These are phyloP conservation scores for Mythimna albipuncta DNA, from an alignment of 2,888 invertebrate species.

Conservation along the genomic window DNA sequence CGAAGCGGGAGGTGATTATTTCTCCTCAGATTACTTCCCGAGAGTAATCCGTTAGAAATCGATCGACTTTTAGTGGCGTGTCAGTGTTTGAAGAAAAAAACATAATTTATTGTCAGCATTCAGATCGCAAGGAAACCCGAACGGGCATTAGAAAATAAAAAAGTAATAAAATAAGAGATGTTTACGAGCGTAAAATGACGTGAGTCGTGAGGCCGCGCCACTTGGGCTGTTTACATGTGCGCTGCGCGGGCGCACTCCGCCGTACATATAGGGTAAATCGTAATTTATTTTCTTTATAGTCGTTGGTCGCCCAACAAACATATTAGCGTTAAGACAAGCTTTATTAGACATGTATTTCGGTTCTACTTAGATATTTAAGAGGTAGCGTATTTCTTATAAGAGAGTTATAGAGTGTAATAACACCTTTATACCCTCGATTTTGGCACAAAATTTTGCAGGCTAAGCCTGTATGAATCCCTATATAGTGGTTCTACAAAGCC, in stretches of 20 bases:
- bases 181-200: slow-evolving; percentile 90
- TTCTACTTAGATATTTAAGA: no score
- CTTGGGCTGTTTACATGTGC: slow-evolving; percentile 82
- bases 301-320: no score
- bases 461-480: no score
- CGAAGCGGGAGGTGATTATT: slow-evolving; percentile 87
- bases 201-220: slow-evolving; percentile 84
- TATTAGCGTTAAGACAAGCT: no score
- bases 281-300: slow-evolving; percentile 87
- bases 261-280: slow-evolving; percentile 79
- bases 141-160: slow-evolving; percentile 89
- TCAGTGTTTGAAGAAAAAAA: slow-evolving; percentile 89
- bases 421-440: no score
- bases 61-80: slow-evolving; percentile 90
- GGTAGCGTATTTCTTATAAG: no score
- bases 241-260: slow-evolving; percentile 72
- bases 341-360: no score
- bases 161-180: slow-evolving; percentile 88
- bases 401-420: no score
- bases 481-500: no score
- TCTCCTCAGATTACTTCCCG: slow-evolving; percentile 86
- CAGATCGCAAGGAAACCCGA: slow-evolving; percentile 89
- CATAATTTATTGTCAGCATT: slow-evolving; percentile 90
- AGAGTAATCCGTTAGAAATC: slow-evolving; percentile 90
- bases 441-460: no score